These are phyloP conservation scores for Papilio helenus DNA, from an alignment of 1,140 invertebrate species.

Conservation along the genomic window DNA sequence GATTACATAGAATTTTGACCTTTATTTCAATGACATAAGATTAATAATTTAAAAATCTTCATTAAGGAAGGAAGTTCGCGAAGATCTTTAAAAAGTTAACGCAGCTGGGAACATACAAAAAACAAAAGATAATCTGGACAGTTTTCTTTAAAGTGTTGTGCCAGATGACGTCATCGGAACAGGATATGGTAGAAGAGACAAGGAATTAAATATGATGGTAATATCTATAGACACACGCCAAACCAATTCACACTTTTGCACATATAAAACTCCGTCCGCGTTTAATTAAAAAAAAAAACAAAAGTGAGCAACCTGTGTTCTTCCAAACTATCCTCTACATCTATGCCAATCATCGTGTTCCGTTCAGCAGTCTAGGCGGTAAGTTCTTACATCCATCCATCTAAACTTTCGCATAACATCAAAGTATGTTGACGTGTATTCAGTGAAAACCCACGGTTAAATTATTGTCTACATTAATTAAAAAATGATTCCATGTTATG, in stretches of 20 bases:
- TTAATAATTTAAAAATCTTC: background rate
- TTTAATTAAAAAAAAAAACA: too few species aligned
- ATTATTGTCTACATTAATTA: too few species aligned
- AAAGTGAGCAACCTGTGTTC: too few species aligned
- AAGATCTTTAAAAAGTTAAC: slow-evolving; percentile 8
- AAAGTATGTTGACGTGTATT: too few species aligned
- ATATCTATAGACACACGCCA: background rate
- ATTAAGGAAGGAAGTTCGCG: slow-evolving; percentile 27
- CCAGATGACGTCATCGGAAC: background rate
- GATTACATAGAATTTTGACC: slow-evolving; percentile 9
- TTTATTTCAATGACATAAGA: background rate
- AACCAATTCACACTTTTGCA: background rate
- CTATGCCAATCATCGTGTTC: too few species aligned
- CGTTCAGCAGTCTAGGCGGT: too few species aligned
- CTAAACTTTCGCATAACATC: too few species aligned
- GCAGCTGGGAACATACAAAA: slow-evolving; percentile 11
- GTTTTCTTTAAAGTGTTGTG: background rate
- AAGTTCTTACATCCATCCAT: too few species aligned
- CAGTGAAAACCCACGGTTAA: too few species aligned
- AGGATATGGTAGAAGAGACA: background rate
- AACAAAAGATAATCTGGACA: background rate
- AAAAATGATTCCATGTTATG: too few species aligned
- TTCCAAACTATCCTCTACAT: too few species aligned
- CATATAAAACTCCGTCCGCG: too few species aligned
- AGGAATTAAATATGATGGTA: background rate